These are phyloP conservation scores for Tyria jacobaeae DNA, from an alignment of 2,888 invertebrate species.

Conservation along the genomic window DNA sequence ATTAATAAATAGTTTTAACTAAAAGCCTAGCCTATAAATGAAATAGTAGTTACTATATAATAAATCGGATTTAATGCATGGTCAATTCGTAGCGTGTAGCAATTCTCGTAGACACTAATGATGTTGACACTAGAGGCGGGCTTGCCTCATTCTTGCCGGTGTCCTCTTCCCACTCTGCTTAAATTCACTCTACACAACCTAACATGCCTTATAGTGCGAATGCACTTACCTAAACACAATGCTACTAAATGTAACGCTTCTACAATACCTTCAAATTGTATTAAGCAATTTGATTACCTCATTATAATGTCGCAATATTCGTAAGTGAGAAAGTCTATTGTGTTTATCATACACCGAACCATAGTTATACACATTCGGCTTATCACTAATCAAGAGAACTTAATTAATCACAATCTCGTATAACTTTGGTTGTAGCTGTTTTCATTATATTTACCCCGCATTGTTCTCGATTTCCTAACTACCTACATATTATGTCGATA, in stretches of 20 bases:
- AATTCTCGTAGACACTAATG: conserved; percentile 76
- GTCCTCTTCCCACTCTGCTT: conserved; percentile 42
- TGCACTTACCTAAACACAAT: conserved; percentile 61
- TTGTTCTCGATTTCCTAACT: conserved; percentile 26
- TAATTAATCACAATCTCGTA: conserved; percentile 18
- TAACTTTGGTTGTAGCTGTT: conserved; percentile 26
- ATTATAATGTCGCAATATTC: conserved; percentile 26
- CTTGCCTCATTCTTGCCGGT: conserved; percentile 62
- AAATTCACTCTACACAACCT: conserved; percentile 41
- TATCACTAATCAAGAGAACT: conserved; percentile 17
- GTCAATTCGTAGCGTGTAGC: conserved; percentile 58
- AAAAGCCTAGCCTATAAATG: not conserved
- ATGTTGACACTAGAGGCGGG: conserved; percentile 81
- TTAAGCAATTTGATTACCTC: conserved; percentile 54
- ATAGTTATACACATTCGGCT: not conserved
- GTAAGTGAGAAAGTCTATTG: conserved; percentile 12
- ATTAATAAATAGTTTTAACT: no score
- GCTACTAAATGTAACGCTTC: conserved; percentile 62
- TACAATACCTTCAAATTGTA: conserved; percentile 62
- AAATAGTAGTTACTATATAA: conserved; percentile 8
- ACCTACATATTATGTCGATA: conserved; percentile 23
- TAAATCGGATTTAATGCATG: conserved; percentile 21
- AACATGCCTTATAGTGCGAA: conserved; percentile 56
- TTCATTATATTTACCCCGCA: conserved; percentile 46
- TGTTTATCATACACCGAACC: not conserved